phyloP scores from a whole-genome alignment of 2,888 invertebrate species.

The Thysanoteuthis rhombus region DNA sequence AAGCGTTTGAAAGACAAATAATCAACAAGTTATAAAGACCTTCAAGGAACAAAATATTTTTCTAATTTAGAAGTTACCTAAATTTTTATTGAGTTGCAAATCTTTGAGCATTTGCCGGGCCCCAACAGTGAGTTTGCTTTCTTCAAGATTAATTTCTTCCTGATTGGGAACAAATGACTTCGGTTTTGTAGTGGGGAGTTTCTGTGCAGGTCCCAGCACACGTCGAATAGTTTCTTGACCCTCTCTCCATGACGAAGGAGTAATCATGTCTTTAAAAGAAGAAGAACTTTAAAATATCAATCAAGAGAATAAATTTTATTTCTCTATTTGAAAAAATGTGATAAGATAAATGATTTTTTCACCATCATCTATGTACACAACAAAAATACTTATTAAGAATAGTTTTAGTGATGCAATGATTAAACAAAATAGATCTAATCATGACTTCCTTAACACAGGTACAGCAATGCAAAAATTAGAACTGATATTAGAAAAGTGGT shows the following conservation, averaged over 20 bases:
- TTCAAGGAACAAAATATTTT: too few relatives aligned
- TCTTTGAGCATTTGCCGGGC: not conserved
- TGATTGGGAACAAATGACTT: not conserved
- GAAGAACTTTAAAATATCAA: not conserved
- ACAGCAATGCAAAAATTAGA: too few relatives aligned
- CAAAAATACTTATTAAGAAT: too few relatives aligned
- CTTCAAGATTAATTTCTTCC: not conserved
- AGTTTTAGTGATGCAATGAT: too few relatives aligned
- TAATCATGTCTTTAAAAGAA: constrained; percentile 50
- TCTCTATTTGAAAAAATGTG: too few relatives aligned
- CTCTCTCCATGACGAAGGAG: constrained; percentile 59
- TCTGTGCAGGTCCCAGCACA: constrained; percentile 48
- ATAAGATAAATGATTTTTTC: too few relatives aligned
- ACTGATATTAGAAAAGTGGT: too few relatives aligned
- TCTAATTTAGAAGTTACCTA: not conserved
- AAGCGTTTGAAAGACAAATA: too few relatives aligned
- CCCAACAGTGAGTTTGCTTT: not conserved
- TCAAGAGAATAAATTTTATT: not conserved
- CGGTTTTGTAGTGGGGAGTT: not conserved
- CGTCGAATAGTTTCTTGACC: constrained; percentile 56
- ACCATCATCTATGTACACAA: too few relatives aligned
- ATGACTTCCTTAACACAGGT: too few relatives aligned
- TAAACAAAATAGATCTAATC: too few relatives aligned
- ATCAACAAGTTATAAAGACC: too few relatives aligned
- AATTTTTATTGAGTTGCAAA: not conserved